Conservation (phyloP, 2,113 vertebrate genomes). For the Xenopus borealis region DNA sequence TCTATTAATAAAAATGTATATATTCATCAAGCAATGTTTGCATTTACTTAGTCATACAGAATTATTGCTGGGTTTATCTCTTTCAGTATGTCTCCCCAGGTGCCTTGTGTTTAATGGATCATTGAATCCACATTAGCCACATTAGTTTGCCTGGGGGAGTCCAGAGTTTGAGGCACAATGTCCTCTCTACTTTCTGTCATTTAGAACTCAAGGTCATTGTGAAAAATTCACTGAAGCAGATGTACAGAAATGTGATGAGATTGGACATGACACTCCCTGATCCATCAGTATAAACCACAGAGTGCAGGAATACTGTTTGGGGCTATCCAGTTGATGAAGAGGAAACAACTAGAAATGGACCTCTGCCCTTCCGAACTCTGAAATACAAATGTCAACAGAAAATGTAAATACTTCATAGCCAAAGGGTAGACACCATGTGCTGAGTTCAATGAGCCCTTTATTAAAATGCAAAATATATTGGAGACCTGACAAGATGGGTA, state of each 20-base stretch:
- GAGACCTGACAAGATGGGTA: neutral
- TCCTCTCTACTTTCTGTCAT: slow-evolving; percentile 7
- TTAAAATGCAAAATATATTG: neutral
- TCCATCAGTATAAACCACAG: slow-evolving; percentile 14
- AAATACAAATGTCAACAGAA: slow-evolving; percentile 7
- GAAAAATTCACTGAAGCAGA: slow-evolving; percentile 11
- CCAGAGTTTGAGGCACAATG: neutral
- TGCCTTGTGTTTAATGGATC: slow-evolving; percentile 12
- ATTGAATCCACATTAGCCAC: slow-evolving; percentile 3
- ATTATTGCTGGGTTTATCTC: neutral
- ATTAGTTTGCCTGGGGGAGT: slow-evolving; percentile 4
- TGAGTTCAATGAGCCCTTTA: neutral
- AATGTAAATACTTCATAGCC: slow-evolving; percentile 2
- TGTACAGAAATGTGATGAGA: slow-evolving; percentile 22
- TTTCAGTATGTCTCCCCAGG: slow-evolving; percentile 7
- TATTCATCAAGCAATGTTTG: no score
- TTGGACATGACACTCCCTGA: slow-evolving; percentile 26
- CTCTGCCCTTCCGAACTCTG: slow-evolving; percentile 9
- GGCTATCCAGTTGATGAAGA: slow-evolving; percentile 16
- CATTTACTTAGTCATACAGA: neutral
- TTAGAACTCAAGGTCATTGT: slow-evolving; percentile 14
- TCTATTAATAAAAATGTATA: no score
- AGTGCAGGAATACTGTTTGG: slow-evolving; percentile 6
- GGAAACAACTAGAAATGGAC: slow-evolving; percentile 17
- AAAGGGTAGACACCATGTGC: slow-evolving; percentile 3